phyloP scores from a whole-genome alignment of 1,140 invertebrate genomes.

The Delia radicum region DNA sequence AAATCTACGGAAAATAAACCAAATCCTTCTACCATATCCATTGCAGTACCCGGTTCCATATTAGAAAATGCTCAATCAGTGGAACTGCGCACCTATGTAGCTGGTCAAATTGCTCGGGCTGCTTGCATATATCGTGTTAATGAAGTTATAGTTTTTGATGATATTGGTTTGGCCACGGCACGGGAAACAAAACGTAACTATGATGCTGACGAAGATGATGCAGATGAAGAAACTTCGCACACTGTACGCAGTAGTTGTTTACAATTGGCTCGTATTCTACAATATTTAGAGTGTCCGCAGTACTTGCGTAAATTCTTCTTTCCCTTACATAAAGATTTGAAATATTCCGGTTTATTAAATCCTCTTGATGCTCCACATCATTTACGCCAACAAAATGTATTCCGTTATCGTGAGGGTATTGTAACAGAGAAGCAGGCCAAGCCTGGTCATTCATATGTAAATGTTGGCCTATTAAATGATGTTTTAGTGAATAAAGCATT shows the following conservation, averaged over 20 bases:
- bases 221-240: conserved; percentile 7
- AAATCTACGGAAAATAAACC: conserved; percentile 26
- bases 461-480: conserved; percentile 83
- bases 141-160: conserved; percentile 82
- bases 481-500: conserved; percentile 78
- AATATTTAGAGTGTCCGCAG: conserved; percentile 96
- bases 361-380: conserved; percentile 94
- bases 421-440: conserved; percentile 78
- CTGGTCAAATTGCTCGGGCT: conserved; percentile 91
- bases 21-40: conserved; percentile 74
- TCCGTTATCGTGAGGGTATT: conserved; percentile 73
- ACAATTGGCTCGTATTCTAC: conserved; percentile 84
- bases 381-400: conserved; percentile 75
- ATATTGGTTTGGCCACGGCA: conserved; percentile 60
- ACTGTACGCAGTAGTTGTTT: conserved; percentile 68
- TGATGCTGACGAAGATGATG: conserved; percentile 34
- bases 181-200: conserved; percentile 56
- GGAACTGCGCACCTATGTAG: conserved; percentile 85
- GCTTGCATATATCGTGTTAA: conserved; percentile 93
- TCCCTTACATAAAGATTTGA: conserved; percentile 81
- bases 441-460: conserved; percentile 70
- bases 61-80: conserved; percentile 91
- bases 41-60: conserved; percentile 95
- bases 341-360: conserved; percentile 83
- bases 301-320: conserved; percentile 94